phyloP scores from a whole-genome alignment of 2,113 vertebrate species.

The Sceloporus undulatus region DNA sequence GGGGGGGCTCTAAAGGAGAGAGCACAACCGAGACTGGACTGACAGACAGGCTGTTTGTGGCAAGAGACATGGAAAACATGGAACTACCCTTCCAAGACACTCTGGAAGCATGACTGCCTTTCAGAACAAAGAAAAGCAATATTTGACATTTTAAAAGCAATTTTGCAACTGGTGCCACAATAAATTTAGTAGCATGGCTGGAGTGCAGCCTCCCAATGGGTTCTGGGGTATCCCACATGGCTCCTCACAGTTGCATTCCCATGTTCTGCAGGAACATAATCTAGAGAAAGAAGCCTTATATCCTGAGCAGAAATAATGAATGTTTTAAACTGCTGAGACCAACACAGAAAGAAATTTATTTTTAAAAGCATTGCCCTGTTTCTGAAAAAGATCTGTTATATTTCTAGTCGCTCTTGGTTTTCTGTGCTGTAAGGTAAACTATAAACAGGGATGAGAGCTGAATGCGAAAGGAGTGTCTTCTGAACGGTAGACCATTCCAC shows the following conservation, averaged over 20 bases:
- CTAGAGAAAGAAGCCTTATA: neutral
- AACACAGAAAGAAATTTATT: neutral
- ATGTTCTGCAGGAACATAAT: neutral
- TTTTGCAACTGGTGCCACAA: neutral
- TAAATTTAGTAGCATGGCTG: neutral
- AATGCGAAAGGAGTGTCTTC: neutral
- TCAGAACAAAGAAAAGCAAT: neutral
- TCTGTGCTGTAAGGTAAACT: neutral
- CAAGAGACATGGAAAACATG: too few species aligned
- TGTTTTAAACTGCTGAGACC: neutral
- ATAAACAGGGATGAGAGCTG: neutral
- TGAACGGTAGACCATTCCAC: neutral
- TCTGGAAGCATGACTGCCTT: neutral
- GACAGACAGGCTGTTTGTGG: too few species aligned
- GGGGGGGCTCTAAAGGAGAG: too few species aligned
- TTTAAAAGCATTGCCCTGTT: neutral
- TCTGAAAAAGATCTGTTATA: neutral
- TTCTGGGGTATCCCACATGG: neutral
- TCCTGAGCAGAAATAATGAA: neutral
- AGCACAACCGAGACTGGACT: too few species aligned
- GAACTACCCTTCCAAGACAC: neutral
- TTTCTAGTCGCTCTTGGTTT: neutral
- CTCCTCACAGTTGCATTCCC: neutral
- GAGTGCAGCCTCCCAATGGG: neutral
- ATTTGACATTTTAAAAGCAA: neutral